Percentiles rank a stretch among this genome's conserved stretches.
These are phyloP conservation scores for Synchiropus splendidus DNA, from an alignment of 2,113 vertebrate species.

Conservation along the genomic window DNA sequence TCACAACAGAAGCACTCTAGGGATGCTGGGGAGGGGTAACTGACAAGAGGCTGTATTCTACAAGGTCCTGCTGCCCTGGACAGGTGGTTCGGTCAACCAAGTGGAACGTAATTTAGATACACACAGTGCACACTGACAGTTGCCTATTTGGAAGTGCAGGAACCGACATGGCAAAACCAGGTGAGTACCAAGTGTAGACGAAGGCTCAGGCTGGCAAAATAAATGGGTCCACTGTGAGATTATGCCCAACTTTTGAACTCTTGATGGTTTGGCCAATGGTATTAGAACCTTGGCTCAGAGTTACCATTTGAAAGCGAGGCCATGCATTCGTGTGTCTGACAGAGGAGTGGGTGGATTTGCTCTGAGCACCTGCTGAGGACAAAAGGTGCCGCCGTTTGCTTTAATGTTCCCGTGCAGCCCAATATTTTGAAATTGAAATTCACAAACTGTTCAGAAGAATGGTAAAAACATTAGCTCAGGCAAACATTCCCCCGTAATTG, in stretches of 20 bases:
- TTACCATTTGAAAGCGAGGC: too few relatives aligned
- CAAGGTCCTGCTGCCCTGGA: conserved; percentile 47
- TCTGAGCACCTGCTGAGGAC: conserved; percentile 20
- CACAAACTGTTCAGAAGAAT: neutral
- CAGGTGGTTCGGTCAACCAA: conserved; percentile 59
- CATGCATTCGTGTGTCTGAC: too few relatives aligned
- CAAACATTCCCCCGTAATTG: conserved; percentile 1
- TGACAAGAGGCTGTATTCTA: too few relatives aligned
- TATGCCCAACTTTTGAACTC: too few relatives aligned
- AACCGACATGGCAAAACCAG: conserved; percentile 19
- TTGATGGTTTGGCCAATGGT: too few relatives aligned
- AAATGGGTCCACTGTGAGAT: conserved; percentile 44
- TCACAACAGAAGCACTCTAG: too few relatives aligned
- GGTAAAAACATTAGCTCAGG: conserved; percentile 1
- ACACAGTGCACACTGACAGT: conserved; percentile 6
- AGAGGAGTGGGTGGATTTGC: conserved; percentile 12
- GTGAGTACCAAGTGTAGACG: conserved; percentile 36
- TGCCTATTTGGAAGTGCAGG: conserved; percentile 16
- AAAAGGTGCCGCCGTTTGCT: neutral
- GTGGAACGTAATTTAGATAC: conserved; percentile 37
- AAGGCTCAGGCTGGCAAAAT: conserved; percentile 45
- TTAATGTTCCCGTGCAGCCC: too few relatives aligned
- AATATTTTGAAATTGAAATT: too few relatives aligned
- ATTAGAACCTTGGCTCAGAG: too few relatives aligned
- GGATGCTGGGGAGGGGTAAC: too few relatives aligned